Evolutionary conservation across 2,888 invertebrate species (phyloP), one percentile per base, ranked within the genome.

Genomic region (Fragum sueziense): DNA sequence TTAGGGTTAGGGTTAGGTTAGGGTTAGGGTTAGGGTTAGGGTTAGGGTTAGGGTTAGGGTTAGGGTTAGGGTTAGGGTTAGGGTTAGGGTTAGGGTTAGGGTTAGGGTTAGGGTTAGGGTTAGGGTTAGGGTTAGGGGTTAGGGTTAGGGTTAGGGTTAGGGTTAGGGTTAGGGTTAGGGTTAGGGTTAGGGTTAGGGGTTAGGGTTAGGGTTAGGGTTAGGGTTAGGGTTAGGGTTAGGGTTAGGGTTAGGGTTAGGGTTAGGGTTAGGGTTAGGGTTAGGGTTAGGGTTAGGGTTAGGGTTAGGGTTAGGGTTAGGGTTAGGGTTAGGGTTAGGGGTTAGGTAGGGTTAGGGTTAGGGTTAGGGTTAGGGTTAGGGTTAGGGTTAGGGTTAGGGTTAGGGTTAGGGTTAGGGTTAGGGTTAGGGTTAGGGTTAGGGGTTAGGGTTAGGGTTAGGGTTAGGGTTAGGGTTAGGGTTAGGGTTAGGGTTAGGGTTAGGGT

Each of bases 401-500:
- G 81, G 81, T 74, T 80, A 78, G 75, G 75, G 73, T 74, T 74
- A 74, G 78, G 82, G 82, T 82, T 79, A 85, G 87, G 78, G 84
- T 84, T 73, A 82, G 85, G 82, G 82, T 84, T 84, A 31, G 74
- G 73, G 69, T 76, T 82, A 37, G 74, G 81, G 76, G 65, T 82
- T 31, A 27, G 79, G 79, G 71, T 74, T 69, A 78, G 75, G 69
- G 69, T 77, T 57, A 62, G 81, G 77, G 37, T 77, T 70, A 22
- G 54, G 54, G 20, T 54, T n/a, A 22, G 54, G 54, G 20, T 54
- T n/a, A 22, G 54, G 54, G 20, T 54, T n/a, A 22, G 54, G 54
- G 20, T 54, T n/a, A 2, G 22, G 69, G 47, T 47, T 51, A 11
- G 51, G 69, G 47, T 47, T 51, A 11, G 51, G 69, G 47, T 47